These are phyloP conservation scores for Bimastos eiseni DNA, from an alignment of 2,888 invertebrate genomes.

Conservation along the genomic window DNA sequence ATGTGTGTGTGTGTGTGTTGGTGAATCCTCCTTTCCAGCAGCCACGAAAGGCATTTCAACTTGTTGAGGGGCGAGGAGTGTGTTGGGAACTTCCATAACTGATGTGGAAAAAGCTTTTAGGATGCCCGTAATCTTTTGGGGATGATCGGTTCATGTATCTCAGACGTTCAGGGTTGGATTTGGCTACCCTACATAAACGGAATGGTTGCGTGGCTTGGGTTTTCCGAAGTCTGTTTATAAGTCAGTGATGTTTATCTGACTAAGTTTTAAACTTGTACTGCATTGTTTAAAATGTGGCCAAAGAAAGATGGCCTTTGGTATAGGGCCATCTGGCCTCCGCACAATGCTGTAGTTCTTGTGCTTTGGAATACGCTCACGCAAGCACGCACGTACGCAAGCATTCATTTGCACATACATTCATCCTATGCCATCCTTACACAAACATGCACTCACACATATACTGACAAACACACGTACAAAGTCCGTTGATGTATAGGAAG, in stretches of 20 bases:
- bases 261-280: not conserved
- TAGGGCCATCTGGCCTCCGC: not conserved
- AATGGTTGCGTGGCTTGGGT: too few relatives aligned
- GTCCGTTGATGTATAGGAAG: not conserved
- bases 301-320: constrained; percentile 13
- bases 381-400: not conserved
- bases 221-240: not conserved
- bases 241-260: not conserved
- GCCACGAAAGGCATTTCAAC: not conserved
- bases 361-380: not conserved
- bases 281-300: not conserved
- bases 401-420: not conserved
- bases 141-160: not conserved
- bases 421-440: too few relatives aligned
- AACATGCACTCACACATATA: too few relatives aligned
- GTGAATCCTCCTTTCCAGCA: too few relatives aligned
- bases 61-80: not conserved
- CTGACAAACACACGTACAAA: not conserved
- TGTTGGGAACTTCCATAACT: not conserved
- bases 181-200: not conserved
- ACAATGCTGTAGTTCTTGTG: not conserved
- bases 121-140: not conserved
- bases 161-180: not conserved
- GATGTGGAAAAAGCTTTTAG: not conserved
- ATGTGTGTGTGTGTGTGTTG: too few relatives aligned